Evolutionary conservation across 1,140 invertebrate genomes (phyloP), one percentile per base, ranked within the genome.

Genomic region (Cydia splendana): DNA sequence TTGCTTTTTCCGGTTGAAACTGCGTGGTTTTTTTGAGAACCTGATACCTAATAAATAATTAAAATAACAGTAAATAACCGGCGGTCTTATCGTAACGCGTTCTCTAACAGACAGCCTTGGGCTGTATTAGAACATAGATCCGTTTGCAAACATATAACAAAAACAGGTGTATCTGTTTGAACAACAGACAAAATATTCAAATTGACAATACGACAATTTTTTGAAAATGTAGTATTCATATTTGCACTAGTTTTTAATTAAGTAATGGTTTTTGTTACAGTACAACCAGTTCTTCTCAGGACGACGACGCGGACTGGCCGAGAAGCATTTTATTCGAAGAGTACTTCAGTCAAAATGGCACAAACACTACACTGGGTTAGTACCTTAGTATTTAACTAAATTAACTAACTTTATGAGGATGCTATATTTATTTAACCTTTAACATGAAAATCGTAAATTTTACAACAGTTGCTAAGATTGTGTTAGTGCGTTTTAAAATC

Each of bases 281-380:
- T 77, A 83, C 87, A 76, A 80, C 88, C 65, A 87, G 80, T 80
- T 78, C 87, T 15, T 79, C 84, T 24, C 89, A 91, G 85, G 91
- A 92, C 67, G 89, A 92, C 62, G 89, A 92, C 51, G 65, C 88
- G 24, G 88, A 91, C 67, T 92, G 91, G 91, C 51, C 85, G 12
- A 82, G 82, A 74, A 92, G 90, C 77, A 42, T 82, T 7, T 80
- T 89, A 2, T 84, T 89, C 34, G 82, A 86, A 30, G 85, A 90
- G 75, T 90, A 90, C 65, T 78, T 88, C 20, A 81, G 79, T 65
- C 82, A 86, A 57, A 89, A 87, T 82, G 80, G 76, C 65, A 86
- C 81, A 4, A 87, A 84, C 77, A 88, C 88, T 62, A 87, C 84
- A 30, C 84, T 82, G 73, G 88, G 90, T 91, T 84, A 53, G 42